These are phyloP conservation scores for Alouatta palliata DNA, from an alignment of 2,113 vertebrate genomes.

Conservation along the genomic window DNA sequence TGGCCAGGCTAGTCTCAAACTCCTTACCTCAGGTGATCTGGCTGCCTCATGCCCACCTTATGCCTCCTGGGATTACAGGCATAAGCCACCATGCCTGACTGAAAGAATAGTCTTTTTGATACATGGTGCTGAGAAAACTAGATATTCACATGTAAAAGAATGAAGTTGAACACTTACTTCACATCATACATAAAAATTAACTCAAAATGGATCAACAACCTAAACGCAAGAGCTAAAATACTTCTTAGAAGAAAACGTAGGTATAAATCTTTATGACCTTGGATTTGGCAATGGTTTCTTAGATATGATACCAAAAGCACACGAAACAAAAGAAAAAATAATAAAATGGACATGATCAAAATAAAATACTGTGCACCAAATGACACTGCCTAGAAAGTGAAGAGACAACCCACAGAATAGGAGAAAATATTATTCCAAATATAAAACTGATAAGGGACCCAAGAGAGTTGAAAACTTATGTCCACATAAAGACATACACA, in stretches of 20 bases:
- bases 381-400: background rate
- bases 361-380: background rate
- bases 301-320: slow-evolving; percentile 7
- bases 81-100: too few relatives aligned
- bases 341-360: background rate
- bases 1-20: too few relatives aligned
- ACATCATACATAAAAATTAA: background rate
- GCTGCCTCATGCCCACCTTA: too few relatives aligned
- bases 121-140: background rate
- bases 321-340: slow-evolving; percentile 34
- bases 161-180: background rate
- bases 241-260: slow-evolving; percentile 26
- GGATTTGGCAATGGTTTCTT: slow-evolving; percentile 19
- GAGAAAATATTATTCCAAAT: slow-evolving; percentile 37
- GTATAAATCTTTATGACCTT: background rate
- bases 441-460: background rate
- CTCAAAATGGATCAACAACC: slow-evolving; percentile 16
- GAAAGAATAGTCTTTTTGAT: background rate
- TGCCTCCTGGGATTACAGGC: too few relatives aligned
- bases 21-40: too few relatives aligned
- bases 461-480: background rate
- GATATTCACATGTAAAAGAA: background rate
- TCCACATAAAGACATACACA: background rate
- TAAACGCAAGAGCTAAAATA: slow-evolving; percentile 25
- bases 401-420: background rate